Evolutionary conservation across 2,113 vertebrate species (phyloP).

Genomic region (Cyrtonyx montezumae): DNA sequence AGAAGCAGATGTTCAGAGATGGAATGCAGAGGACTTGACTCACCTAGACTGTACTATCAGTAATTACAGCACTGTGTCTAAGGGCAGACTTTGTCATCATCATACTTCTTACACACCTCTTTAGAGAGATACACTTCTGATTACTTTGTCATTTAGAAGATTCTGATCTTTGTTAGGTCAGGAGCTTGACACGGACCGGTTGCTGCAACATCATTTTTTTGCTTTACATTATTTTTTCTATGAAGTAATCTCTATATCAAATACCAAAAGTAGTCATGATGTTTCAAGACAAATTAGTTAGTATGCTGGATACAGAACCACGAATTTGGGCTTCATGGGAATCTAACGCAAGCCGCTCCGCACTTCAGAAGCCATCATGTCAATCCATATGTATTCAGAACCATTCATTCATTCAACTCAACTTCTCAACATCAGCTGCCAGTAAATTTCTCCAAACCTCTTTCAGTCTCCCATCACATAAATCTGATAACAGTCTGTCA

Average conservation of each 20-base stretch:
- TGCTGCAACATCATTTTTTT: neutral
- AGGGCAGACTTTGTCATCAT: neutral
- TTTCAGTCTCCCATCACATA: neutral
- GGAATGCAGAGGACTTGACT: neutral
- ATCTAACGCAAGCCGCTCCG: neutral
- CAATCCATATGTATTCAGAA: neutral
- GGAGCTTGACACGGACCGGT: neutral
- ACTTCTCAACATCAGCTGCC: neutral
- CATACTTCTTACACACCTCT: neutral
- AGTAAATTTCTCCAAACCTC: neutral
- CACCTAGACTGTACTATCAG: neutral
- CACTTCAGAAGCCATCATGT: neutral
- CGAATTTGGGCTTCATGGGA: neutral
- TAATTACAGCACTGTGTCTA: slow-evolving; percentile 10
- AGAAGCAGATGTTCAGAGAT: neutral
- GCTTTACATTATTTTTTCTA: neutral
- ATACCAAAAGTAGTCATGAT: neutral
- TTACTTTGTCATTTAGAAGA: slow-evolving; percentile 29
- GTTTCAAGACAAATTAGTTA: neutral
- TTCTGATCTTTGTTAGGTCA: neutral
- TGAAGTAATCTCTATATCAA: neutral
- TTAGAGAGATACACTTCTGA: neutral
- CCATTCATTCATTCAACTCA: neutral
- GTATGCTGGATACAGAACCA: neutral
- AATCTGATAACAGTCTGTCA: neutral